Conservation (phyloP, 2,113 vertebrate genomes). For the Xenus cinereus region DNA sequence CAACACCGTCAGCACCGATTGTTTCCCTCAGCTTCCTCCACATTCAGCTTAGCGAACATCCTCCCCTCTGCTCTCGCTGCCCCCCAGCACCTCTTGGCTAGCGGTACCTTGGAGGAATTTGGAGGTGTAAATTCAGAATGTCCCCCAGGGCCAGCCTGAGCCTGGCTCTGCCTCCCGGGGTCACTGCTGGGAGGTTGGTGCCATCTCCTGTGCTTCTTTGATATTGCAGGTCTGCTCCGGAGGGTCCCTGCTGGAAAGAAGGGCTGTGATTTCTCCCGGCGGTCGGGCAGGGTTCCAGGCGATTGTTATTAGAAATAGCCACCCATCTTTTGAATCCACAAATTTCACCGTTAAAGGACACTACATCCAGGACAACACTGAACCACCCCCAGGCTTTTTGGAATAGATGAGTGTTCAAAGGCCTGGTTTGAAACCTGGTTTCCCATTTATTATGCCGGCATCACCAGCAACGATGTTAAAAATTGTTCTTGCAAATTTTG, state of each 20-base stretch:
- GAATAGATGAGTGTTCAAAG: not conserved
- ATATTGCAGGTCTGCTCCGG: not conserved
- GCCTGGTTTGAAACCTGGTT: not conserved
- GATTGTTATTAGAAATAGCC: not conserved
- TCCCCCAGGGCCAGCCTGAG: fast-evolving
- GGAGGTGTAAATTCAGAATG: not conserved
- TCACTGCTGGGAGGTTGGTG: not conserved
- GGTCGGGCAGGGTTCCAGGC: not conserved
- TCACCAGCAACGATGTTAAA: not conserved
- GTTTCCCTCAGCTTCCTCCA: not conserved
- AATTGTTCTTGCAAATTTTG: not conserved
- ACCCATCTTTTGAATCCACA: not conserved
- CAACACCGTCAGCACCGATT: fast-evolving
- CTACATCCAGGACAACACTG: not conserved
- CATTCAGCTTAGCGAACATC: fast-evolving
- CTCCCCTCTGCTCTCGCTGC: fast-evolving
- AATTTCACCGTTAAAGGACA: not conserved
- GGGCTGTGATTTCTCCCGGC: not conserved
- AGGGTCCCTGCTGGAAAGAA: not conserved
- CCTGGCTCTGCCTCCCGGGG: not conserved
- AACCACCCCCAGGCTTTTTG: not conserved
- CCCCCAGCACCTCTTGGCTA: not conserved
- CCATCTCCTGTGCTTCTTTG: not conserved
- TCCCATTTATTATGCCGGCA: not conserved
- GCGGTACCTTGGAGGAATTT: fast-evolving